Base-by-base conservation (phyloP, 2,888 invertebrate species). In the Phaonia tiefii region DNA sequence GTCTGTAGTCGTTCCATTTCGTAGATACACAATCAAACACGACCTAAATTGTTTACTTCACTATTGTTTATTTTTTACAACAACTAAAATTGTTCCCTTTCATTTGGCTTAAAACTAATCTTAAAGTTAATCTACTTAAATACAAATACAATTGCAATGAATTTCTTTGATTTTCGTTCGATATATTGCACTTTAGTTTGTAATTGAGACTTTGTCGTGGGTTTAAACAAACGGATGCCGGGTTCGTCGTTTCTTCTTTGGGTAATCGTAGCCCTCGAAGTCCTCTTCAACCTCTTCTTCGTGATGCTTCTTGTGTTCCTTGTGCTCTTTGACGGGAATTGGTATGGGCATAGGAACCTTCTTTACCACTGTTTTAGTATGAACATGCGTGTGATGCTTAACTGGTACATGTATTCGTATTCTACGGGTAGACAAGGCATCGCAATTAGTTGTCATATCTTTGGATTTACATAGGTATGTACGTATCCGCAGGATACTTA, bases 331-430 rank as follows among this genome's bases (percentile, higher is more conserved):
- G 39, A 90, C 83, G 26, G 89, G 90, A 66, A 90, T 85, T 22
- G 90, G 90, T 58, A 91, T 88, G 80, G 91, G 91, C 70, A 91
- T 83, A 22, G 90, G 88, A 10, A 91, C 89, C 82, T 91, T 91
- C 85, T 91, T 91, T 70, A 91, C 87, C 72, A 91, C 84, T 69
- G 91, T 91, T 83, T 91, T 91, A 1, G 91, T 91, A 80, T 91
- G 91, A 22, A 91, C 86, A 86, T 91, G 91, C 51, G 91, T 91
- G 66, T 91, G 91, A 86, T 91, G 91, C 80, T 91, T 91, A 58
- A 91, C 89, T 2, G 91, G 91, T 72, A 91, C 87, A 83, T 91
- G 90, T 83, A 91, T 91, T 31, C 90, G 88, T 76, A 91, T 89
- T 85, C 90, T 90, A 82, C 37, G 60, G 37, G 15, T 15, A 56